These are phyloP conservation scores for Eupithecia inturbata DNA, from an alignment of 2,888 invertebrate genomes.

Conservation along the genomic window DNA sequence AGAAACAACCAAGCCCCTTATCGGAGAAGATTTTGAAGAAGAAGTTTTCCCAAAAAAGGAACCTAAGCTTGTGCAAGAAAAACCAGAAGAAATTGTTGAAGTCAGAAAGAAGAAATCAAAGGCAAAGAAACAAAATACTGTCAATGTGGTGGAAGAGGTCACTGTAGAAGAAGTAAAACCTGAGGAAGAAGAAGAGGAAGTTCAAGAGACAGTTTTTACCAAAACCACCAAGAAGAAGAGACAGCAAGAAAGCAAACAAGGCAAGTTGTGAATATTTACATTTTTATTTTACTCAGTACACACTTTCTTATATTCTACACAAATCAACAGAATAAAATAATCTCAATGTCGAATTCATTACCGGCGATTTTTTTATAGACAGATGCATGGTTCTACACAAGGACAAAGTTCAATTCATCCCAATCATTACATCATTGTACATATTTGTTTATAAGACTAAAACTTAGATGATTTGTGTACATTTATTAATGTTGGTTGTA, in stretches of 20 bases:
- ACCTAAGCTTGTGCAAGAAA: conserved; percentile 1
- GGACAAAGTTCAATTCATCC: conserved; percentile 13
- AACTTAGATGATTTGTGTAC: conserved; percentile 24
- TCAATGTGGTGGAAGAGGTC: conserved; percentile 31
- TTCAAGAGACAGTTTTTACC: conserved; percentile 49
- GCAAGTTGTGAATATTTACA: conserved; percentile 43
- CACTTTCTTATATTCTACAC: conserved; percentile 20
- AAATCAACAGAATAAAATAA: conserved; percentile 20
- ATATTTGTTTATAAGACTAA: conserved; percentile 18
- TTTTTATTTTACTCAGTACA: not conserved
- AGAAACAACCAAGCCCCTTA: conserved; percentile 8
- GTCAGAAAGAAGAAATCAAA: conserved; percentile 33
- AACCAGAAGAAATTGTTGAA: conserved; percentile 16
- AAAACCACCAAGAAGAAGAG: conserved; percentile 51
- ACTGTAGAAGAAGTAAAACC: conserved; percentile 44
- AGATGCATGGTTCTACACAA: conserved; percentile 65
- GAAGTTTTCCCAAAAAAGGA: not conserved
- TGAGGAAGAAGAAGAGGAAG: conserved; percentile 31
- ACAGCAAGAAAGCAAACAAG: conserved; percentile 54
- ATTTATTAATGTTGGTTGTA: conserved; percentile 19
- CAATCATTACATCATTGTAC: conserved; percentile 43
- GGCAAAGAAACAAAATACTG: conserved; percentile 24
- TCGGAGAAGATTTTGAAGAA: not conserved
- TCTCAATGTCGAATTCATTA: conserved; percentile 37
- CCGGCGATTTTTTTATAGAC: conserved; percentile 44